Evolutionary conservation across 2,888 invertebrate genomes (phyloP), one percentile per base, ranked within the genome.

Genomic region (Caradrina clavipalpis): DNA sequence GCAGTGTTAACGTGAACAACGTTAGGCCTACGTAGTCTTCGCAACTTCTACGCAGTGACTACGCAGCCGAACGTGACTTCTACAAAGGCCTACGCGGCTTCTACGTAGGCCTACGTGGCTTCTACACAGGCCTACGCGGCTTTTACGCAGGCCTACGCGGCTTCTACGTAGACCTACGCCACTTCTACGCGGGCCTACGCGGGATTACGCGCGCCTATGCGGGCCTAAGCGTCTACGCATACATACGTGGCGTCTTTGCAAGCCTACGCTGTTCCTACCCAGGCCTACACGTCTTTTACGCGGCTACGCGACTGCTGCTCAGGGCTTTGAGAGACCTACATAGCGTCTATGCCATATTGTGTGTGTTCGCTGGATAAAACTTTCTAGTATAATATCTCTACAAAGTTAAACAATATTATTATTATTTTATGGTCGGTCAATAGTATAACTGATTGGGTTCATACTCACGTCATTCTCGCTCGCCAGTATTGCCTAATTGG

Each of bases 401-500:
- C 53, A 45, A 57, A 42, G n/a, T 49, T 42, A 3, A 67, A 42
- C 42, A 31, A 42, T 45, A 42, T 17, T 45, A 51, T 66, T 7
- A 4, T 42, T n/a, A 26, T 42, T 35, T 45, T 17, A 55, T 17
- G 6, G n/a, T 45, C 31, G 21, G 2, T 45, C 19, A 26, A n/a
- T n/a, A 22, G 7, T 39, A 31, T 11, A 22, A 31, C 31, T 11
- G n/a, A 19, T 47, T 49, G 42, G 17, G 3, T 31, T 69, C 3
- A 11, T 45, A 45, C n/a, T 69, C 26, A 8, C 19, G 39, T 51
- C 62, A 31, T 49, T 55, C 49, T 63, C 19, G 53, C 26, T 53
- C 53, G 42, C 8, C 49, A 54, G n/a, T 64, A 21, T 17, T 22
- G 22, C 19, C 22, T 31, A 15, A 50, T 39, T 15, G 1, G 21